A percentile compares a stretch with the other conserved stretches of the same genome.
These are phyloP conservation scores for Xerus inauris DNA, from an alignment of 2,113 vertebrate genomes.

Conservation along the genomic window DNA sequence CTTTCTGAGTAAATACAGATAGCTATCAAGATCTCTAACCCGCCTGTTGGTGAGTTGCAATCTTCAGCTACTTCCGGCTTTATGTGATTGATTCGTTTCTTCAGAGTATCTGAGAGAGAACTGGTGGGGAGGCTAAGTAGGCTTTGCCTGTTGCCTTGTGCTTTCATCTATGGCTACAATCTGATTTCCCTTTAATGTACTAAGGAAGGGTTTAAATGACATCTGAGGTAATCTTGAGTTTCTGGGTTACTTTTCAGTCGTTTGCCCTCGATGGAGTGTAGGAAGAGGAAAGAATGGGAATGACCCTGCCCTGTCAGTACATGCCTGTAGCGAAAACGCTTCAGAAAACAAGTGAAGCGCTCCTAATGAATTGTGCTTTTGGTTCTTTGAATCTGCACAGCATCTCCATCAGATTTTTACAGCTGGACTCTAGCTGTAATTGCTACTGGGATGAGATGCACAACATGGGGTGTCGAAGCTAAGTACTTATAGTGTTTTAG, in stretches of 20 bases:
- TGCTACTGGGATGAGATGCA: slow-evolving; percentile 80
- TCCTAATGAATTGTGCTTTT: slow-evolving; percentile 83
- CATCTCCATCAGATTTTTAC: slow-evolving; percentile 83
- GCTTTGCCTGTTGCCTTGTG: neutral
- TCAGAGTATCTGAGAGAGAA: slow-evolving; percentile 54
- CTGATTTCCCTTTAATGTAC: neutral
- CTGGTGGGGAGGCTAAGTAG: neutral
- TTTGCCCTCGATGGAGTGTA: slow-evolving; percentile 46
- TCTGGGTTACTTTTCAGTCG: slow-evolving; percentile 70
- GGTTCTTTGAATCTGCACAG: slow-evolving; percentile 82
- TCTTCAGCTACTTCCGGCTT: neutral
- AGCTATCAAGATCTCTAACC: slow-evolving; percentile 41
- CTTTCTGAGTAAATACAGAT: neutral
- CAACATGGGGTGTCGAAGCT: slow-evolving; percentile 80
- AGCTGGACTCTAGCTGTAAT: slow-evolving; percentile 86
- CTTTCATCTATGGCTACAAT: slow-evolving; percentile 1
- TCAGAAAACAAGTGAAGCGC: slow-evolving; percentile 80
- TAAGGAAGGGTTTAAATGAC: slow-evolving; percentile 52
- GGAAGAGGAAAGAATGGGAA: slow-evolving; percentile 9
- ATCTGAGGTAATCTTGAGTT: slow-evolving; percentile 56
- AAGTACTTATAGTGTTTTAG: slow-evolving; percentile 81
- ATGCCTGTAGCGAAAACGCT: slow-evolving; percentile 60
- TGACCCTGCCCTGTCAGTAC: slow-evolving; percentile 71
- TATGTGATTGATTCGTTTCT: slow-evolving; percentile 42
- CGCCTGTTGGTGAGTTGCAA: neutral